phyloP scores from a whole-genome alignment of 2,888 invertebrate species.

The Polymixis flavicincta region DNA sequence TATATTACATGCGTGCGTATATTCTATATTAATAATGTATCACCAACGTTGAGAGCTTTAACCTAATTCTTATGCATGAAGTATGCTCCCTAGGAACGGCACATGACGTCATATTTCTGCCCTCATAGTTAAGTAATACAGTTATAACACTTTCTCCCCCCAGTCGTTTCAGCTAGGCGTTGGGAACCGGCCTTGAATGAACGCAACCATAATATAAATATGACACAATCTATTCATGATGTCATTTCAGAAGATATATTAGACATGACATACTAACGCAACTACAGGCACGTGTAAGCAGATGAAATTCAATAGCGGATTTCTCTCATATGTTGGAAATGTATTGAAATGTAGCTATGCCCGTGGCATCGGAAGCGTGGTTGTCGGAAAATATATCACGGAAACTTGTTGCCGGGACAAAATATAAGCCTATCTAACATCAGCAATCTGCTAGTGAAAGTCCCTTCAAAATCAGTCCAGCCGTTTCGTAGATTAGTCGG shows the following conservation, averaged over 20 bases:
- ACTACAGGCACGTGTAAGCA: conserved; percentile 2
- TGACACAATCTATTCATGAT: conserved; percentile 74
- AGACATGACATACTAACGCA: conserved; percentile 53
- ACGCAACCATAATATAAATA: conserved; percentile 56
- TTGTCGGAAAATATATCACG: too few species aligned
- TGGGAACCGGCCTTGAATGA: conserved; percentile 50
- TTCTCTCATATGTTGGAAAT: background rate
- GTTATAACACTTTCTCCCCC: conserved; percentile 43
- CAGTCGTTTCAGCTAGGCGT: conserved; percentile 8
- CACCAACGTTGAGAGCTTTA: conserved; percentile 17
- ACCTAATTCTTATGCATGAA: conserved; percentile 44
- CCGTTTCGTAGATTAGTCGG: too few species aligned
- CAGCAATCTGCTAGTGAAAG: too few species aligned
- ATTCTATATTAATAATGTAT: background rate
- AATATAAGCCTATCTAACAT: too few species aligned
- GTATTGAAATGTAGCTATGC: background rate
- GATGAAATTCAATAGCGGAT: conserved; percentile 11
- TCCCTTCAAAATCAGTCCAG: too few species aligned
- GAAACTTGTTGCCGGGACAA: too few species aligned
- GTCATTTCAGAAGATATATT: conserved; percentile 67
- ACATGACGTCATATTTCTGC: conserved; percentile 52
- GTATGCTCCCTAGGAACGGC: conserved; percentile 27
- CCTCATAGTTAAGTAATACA: conserved; percentile 43
- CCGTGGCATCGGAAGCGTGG: too few species aligned
- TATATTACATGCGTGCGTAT: too few species aligned